Conservation (phyloP, 53 echinoderm and acorn worm genomes). For the Apostichopus leukothele region DNA sequence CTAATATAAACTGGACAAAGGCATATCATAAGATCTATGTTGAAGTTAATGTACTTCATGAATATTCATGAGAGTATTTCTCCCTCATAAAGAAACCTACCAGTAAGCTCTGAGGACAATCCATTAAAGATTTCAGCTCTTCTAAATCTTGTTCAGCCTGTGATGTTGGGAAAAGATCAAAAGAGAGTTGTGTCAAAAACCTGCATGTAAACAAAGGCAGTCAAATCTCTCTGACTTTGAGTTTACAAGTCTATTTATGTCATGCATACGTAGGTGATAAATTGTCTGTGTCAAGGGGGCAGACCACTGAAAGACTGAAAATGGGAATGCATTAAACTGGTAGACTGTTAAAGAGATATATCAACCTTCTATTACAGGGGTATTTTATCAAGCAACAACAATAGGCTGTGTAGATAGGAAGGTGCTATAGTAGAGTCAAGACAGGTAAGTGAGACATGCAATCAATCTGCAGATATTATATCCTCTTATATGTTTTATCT, state of each 20-base stretch:
- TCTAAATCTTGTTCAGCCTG: constrained; percentile 98
- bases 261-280: not conserved
- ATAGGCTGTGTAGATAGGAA: too few species aligned
- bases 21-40: not conserved
- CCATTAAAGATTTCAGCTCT: constrained; percentile 92
- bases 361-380: too few species aligned
- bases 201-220: not conserved
- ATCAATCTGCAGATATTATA: too few species aligned
- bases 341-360: too few species aligned
- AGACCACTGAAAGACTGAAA: not conserved
- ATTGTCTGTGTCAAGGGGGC: constrained; percentile 3
- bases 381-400: too few species aligned
- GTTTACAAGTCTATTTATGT: not conserved
- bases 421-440: too few species aligned
- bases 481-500: too few species aligned
- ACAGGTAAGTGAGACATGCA: too few species aligned
- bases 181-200: not conserved
- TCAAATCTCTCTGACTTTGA: not conserved
- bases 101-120: constrained; percentile 85
- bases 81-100: constrained; percentile 52
- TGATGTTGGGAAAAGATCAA: constrained; percentile 5
- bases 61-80: not conserved
- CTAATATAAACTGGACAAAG: not conserved
- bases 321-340: not conserved
- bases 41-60: not conserved